Conservation (phyloP, 2,113 vertebrate species). For the Ceyx margarethae region DNA sequence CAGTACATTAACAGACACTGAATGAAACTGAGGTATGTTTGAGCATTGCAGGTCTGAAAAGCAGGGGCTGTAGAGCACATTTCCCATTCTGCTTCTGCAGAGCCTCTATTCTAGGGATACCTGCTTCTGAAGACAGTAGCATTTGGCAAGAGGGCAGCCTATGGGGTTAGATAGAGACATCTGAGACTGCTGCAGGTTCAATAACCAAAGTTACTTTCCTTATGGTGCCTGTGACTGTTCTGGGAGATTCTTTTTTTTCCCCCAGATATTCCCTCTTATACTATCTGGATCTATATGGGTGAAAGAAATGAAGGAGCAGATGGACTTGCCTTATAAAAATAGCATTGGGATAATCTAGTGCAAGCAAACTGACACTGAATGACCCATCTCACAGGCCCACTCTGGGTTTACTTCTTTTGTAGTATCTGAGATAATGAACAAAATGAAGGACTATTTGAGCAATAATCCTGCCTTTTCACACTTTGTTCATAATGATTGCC, state of each 20-base stretch:
- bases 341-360: not conserved
- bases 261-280: not conserved
- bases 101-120: rapidly evolving
- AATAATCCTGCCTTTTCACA: conserved; percentile 31
- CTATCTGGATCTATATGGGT: not conserved
- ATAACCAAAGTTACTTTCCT: not conserved
- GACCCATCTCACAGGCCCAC: not conserved
- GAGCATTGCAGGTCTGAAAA: not conserved
- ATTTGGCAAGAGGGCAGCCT: rapidly evolving
- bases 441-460: not conserved
- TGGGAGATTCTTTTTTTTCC: not conserved
- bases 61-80: not conserved
- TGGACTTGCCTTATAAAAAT: not conserved
- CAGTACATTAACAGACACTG: not conserved
- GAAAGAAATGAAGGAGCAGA: conserved; percentile 20
- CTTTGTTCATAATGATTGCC: conserved; percentile 33
- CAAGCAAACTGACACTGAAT: not conserved
- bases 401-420: not conserved
- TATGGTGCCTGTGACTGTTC: not conserved
- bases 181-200: not conserved
- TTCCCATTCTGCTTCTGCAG: not conserved
- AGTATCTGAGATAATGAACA: not conserved
- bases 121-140: not conserved
- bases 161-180: rapidly evolving
- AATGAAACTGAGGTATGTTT: not conserved